A percentile compares a stretch with the other conserved stretches of the same genome.
Conservation (phyloP, 2,113 vertebrate genomes). For the Cebidichthys violaceus region DNA sequence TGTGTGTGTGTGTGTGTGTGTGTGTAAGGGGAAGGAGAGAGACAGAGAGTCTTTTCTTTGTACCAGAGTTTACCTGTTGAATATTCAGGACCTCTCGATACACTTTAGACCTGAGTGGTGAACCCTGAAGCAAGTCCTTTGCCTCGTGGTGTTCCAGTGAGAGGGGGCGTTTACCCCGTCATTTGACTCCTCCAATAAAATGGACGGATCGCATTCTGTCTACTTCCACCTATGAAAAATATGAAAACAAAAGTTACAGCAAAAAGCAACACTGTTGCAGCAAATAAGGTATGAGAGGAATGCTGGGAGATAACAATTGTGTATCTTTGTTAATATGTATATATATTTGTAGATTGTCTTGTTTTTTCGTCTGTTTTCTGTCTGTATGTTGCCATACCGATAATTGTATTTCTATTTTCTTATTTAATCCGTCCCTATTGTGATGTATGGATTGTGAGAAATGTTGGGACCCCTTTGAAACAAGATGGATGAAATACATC, state of each 20-base stretch:
- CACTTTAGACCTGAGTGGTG: not conserved
- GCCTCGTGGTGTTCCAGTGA: not conserved
- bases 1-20: conserved; percentile 17
- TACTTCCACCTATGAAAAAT: not conserved
- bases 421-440: not conserved
- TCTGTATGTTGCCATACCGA: not conserved
- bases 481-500: too few relatives aligned
- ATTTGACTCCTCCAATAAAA: not conserved
- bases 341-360: not conserved
- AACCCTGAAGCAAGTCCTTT: not conserved
- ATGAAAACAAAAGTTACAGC: not conserved
- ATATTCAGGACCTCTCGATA: conserved; percentile 19
- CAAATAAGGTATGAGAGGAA: too few relatives aligned
- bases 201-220: too few relatives aligned
- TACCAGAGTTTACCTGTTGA: conserved; percentile 48
- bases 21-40: not conserved
- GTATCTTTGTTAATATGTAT: not conserved
- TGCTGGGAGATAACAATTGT: not conserved
- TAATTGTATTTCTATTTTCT: not conserved
- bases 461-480: too few relatives aligned
- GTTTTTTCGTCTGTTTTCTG: too few relatives aligned
- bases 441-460: too few relatives aligned
- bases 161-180: not conserved
- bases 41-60: not conserved
- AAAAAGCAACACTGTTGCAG: too few relatives aligned